Conservation (phyloP, 2,888 invertebrate species). For the Drosophila meridionalis region DNA sequence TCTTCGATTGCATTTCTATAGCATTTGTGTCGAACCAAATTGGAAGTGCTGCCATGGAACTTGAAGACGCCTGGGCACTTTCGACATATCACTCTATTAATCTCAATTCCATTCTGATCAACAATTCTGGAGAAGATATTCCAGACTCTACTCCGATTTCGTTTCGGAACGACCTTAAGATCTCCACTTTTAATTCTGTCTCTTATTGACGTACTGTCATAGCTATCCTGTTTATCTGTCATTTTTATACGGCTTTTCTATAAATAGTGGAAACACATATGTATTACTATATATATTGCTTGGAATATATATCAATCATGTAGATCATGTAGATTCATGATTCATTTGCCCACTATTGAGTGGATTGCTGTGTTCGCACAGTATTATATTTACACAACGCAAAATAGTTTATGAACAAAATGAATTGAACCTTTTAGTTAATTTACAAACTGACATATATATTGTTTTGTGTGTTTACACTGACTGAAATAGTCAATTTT, state of each 20-base stretch:
- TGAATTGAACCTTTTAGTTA: not conserved
- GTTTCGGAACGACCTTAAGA: constrained; percentile 6
- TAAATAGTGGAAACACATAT: not conserved
- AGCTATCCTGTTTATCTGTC: not conserved
- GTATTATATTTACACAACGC: not conserved
- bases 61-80: constrained; percentile 17
- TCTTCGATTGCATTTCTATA: not conserved
- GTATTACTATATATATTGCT: not conserved
- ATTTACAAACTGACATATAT: not conserved
- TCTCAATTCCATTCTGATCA: constrained; percentile 12
- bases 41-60: constrained; percentile 16
- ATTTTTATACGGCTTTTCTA: not conserved
- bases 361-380: constrained; percentile 2
- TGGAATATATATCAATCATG: not conserved
- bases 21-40: constrained; percentile 18
- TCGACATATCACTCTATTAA: constrained; percentile 11
- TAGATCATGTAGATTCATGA: constrained; percentile 1
- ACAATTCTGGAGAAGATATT: constrained; percentile 15
- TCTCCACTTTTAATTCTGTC: constrained; percentile 15
- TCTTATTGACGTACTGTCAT: constrained; percentile 9
- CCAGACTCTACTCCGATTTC: constrained; percentile 19
- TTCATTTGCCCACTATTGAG: constrained; percentile 8
- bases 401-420: not conserved
- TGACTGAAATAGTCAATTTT: too few relatives aligned
- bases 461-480: too few relatives aligned